Conservation (phyloP, 64 coral and sea anemone species). For the Stichodactyla mertensii region DNA sequence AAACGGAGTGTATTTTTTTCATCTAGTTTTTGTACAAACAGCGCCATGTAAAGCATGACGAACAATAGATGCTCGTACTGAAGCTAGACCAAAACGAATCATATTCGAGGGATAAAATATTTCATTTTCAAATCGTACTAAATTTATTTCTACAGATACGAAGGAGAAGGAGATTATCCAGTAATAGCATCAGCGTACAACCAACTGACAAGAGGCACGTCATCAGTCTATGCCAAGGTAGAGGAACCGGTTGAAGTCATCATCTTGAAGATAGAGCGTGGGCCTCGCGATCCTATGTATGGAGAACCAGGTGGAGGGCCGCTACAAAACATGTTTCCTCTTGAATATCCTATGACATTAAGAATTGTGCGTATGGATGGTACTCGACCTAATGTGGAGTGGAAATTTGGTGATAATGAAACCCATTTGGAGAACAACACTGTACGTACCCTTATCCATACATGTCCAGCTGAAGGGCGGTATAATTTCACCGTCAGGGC, state of each 20-base stretch:
- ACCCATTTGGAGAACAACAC: background rate
- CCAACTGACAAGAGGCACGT: background rate
- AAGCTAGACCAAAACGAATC: too few species aligned
- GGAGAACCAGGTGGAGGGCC: background rate
- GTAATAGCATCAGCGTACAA: conserved; percentile 14
- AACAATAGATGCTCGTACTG: too few species aligned
- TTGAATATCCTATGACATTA: background rate
- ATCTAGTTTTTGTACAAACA: too few species aligned
- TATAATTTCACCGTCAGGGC: conserved; percentile 17
- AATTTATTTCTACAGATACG: conserved; percentile 1
- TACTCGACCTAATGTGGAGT: background rate
- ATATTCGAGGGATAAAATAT: too few species aligned
- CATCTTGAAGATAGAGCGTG: conserved; percentile 1
- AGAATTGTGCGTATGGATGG: conserved; percentile 6
- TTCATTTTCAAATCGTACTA: too few species aligned
- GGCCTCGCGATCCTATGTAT: background rate
- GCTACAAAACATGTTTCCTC: conserved; percentile 4
- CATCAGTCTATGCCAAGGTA: background rate
- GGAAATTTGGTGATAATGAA: background rate
- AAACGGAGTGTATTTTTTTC: too few species aligned
- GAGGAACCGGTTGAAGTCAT: conserved; percentile 6
- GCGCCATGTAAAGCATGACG: too few species aligned
- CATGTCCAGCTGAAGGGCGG: background rate
- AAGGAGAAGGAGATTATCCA: background rate
- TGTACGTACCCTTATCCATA: background rate